Evolutionary conservation across 2,888 invertebrate species (phyloP).

Genomic region (Rhynchonema sp.): DNA sequence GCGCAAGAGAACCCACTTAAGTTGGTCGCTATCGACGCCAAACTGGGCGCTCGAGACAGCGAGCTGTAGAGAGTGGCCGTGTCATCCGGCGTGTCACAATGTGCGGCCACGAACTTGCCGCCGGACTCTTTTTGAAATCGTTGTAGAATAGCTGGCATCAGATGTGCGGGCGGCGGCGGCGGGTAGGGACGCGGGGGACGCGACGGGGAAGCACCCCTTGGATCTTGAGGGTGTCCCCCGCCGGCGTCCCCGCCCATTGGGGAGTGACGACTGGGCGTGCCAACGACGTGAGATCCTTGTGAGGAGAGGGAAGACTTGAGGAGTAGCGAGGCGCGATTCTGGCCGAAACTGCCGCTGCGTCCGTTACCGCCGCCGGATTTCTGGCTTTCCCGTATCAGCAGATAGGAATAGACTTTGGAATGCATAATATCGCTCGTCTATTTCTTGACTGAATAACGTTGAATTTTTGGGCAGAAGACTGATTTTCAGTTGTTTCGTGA

Average conservation of each 20-base stretch:
- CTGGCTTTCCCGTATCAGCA: slow-evolving; percentile 4
- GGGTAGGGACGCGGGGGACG: not conserved
- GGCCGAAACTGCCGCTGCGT: not conserved
- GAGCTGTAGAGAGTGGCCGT: not conserved
- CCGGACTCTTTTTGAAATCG: not conserved
- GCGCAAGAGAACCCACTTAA: not conserved
- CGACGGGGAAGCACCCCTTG: not conserved
- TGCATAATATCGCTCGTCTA: slow-evolving; percentile 2
- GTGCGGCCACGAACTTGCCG: not conserved
- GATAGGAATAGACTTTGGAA: slow-evolving; percentile 4
- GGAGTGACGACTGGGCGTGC: not conserved
- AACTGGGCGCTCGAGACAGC: not conserved
- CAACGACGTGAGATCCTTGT: not conserved
- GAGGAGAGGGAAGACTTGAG: not conserved
- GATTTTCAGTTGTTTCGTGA: not conserved
- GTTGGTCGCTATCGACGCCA: not conserved
- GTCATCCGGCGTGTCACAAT: not conserved
- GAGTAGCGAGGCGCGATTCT: not conserved
- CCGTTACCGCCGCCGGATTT: not conserved
- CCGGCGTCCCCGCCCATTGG: no score
- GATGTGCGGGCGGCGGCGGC: not conserved
- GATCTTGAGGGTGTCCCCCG: no score
- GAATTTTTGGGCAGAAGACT: not conserved
- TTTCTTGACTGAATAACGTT: not conserved
- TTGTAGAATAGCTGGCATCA: not conserved